These are phyloP conservation scores for Coecobrya sp. DNA, from an alignment of 2,888 invertebrate genomes.

Conservation along the genomic window DNA sequence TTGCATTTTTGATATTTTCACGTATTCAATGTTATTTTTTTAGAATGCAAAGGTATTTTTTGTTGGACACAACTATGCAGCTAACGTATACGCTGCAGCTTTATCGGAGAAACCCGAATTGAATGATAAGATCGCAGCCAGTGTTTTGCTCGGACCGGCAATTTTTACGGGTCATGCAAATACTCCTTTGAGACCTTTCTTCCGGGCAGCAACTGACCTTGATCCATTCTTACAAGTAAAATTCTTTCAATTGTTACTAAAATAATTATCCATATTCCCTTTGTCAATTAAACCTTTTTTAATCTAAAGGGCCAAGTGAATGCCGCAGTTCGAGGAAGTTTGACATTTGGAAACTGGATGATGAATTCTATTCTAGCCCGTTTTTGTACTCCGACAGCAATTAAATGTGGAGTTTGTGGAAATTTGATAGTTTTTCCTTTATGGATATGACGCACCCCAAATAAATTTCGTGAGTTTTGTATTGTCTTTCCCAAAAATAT, in stretches of 20 bases:
- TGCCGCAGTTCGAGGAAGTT: neutral
- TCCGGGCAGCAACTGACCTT: neutral
- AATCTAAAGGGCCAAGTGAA: neutral
- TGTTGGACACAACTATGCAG: constrained; percentile 38
- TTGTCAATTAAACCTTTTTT: neutral
- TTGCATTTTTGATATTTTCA: too few relatives aligned
- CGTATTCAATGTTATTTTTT: constrained; percentile 12
- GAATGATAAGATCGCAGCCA: constrained; percentile 57
- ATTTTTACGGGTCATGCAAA: constrained; percentile 52
- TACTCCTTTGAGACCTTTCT: constrained; percentile 37
- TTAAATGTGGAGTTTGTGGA: constrained; percentile 64
- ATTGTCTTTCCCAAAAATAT: too few relatives aligned
- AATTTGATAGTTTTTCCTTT: constrained; percentile 57
- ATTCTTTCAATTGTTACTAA: too few relatives aligned
- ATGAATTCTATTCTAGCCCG: neutral
- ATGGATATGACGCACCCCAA: constrained; percentile 64
- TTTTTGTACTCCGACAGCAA: constrained; percentile 50
- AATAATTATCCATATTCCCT: too few relatives aligned
- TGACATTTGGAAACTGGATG: constrained; percentile 25
- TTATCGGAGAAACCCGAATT: constrained; percentile 61
- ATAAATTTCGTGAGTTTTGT: constrained; percentile 48
- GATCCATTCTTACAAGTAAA: constrained; percentile 5
- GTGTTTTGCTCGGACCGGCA: constrained; percentile 48
- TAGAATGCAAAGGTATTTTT: constrained; percentile 35
- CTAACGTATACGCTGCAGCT: constrained; percentile 31